Base-by-base conservation (phyloP, 2,797 vertebrate genomes). In the Pyrrhura leucotis region DNA sequence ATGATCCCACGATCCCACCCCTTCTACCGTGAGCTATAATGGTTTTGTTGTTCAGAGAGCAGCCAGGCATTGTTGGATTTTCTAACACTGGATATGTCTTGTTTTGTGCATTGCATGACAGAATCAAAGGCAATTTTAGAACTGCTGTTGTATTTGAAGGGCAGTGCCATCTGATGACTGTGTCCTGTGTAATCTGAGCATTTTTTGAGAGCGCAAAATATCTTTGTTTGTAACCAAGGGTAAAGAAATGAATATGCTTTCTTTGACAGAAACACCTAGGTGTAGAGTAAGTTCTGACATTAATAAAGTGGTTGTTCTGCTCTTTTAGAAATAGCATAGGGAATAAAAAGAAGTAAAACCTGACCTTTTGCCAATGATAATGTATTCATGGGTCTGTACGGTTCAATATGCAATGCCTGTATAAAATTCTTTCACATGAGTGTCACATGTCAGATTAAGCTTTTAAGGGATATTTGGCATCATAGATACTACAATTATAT, bases 361-460 rank as follows among this genome's bases (percentile, higher is more conserved):
- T 69, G 82, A 85, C 82, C 68, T 95, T 95, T 85, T 88, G 58
- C 28, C 78, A 89, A 85, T 73, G 87, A 88, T 91, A 94, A 91
- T 91, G 62, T 42, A 88, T 94, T 94, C 87, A 37, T 44, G 50
- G 29, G 11, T 62, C 50, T 95, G 67, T 85, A 51, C 44, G 89
- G 58, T 58, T 89, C 45, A 75, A 3, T 72, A 54, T 54, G 31
- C 81, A 58, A 31, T 80, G 79, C 28, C 47, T 47, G 78, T 84
- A 78, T 84, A 66, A 92, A 94, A 78, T 85, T 58, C 44, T 88
- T 35, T 75, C 1, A 0, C 54, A 23, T 59, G 79, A 95, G 50
- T 95, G 92, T 65, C 90, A 94, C 56, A 40, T 89, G 92, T 96
- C 87, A 96, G 59, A 78, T 63, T 29, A 89, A 85, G n/a, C 39